Conservation (phyloP, 2,113 vertebrate species). For the Aspiorhynchus laticeps region DNA sequence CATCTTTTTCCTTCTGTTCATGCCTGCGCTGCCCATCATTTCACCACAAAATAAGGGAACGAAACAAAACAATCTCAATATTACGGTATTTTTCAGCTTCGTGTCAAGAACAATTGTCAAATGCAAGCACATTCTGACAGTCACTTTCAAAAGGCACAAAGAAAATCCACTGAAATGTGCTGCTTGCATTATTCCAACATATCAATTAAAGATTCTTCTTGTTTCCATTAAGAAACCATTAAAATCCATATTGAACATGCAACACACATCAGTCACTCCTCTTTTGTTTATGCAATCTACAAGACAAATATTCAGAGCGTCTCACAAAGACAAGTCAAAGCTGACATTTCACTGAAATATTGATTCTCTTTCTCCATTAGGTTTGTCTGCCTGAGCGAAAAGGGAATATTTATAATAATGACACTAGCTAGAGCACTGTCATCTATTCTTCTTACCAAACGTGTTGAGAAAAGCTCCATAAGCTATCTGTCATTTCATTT, state of each 20-base stretch:
- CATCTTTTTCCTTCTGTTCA: conserved; percentile 7
- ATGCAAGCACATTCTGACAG: not conserved
- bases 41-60: not conserved
- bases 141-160: not conserved
- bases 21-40: not conserved
- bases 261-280: conserved; percentile 9
- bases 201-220: conserved; percentile 33
- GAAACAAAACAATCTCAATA: not conserved
- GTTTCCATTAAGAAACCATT: conserved; percentile 22
- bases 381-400: conserved; percentile 5
- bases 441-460: not conserved
- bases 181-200: not conserved
- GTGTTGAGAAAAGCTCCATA: conserved; percentile 5
- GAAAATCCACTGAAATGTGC: conserved; percentile 13
- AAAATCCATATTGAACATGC: conserved; percentile 10
- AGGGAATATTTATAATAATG: conserved; percentile 38
- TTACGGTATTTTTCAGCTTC: not conserved
- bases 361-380: conserved; percentile 37
- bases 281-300: conserved; percentile 36
- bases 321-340: conserved; percentile 28
- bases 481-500: not conserved
- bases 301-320: conserved; percentile 18
- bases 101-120: not conserved
- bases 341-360: conserved; percentile 42
- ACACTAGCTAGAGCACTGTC: not conserved